Evolutionary conservation across 2,888 invertebrate genomes (phyloP).

Genomic region (Trimorus sp.): DNA sequence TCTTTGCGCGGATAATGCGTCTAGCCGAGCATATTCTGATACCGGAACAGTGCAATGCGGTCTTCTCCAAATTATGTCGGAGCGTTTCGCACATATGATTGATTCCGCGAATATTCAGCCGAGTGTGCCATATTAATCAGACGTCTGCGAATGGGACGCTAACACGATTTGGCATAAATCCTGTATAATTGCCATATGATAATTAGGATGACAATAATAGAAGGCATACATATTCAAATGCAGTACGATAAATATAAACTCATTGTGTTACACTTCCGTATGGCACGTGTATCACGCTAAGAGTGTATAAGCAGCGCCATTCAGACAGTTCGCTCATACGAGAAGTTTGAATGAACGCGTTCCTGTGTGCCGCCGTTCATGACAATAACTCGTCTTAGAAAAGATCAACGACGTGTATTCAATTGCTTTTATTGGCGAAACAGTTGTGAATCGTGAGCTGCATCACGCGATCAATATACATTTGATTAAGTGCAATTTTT

Average conservation of each 20-base stretch:
- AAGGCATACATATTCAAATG: constrained; percentile 60
- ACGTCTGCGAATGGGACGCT: constrained; percentile 64
- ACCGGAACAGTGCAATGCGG: constrained; percentile 60
- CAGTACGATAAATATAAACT: constrained; percentile 61
- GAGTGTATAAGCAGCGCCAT: constrained; percentile 51
- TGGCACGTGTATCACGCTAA: constrained; percentile 30
- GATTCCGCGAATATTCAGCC: constrained; percentile 70
- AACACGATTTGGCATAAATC: constrained; percentile 65
- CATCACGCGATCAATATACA: too few relatives aligned
- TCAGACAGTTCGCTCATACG: constrained; percentile 46
- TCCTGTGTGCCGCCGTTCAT: constrained; percentile 18
- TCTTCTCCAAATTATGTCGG: constrained; percentile 65
- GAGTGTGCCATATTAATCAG: constrained; percentile 70
- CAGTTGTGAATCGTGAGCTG: too few relatives aligned
- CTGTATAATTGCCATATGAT: constrained; percentile 65
- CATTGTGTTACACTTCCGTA: constrained; percentile 54
- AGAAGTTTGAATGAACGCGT: constrained; percentile 47
- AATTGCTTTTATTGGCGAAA: background rate
- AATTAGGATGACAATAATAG: constrained; percentile 67
- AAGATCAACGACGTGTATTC: background rate
- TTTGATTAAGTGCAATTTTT: too few relatives aligned
- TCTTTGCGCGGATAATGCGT: constrained; percentile 59
- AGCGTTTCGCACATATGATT: constrained; percentile 68
- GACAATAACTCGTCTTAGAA: constrained; percentile 6
- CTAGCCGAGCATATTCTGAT: constrained; percentile 61